These are phyloP conservation scores for Ornithoptera alexandrae DNA, from an alignment of 2,888 invertebrate species.

Conservation along the genomic window DNA sequence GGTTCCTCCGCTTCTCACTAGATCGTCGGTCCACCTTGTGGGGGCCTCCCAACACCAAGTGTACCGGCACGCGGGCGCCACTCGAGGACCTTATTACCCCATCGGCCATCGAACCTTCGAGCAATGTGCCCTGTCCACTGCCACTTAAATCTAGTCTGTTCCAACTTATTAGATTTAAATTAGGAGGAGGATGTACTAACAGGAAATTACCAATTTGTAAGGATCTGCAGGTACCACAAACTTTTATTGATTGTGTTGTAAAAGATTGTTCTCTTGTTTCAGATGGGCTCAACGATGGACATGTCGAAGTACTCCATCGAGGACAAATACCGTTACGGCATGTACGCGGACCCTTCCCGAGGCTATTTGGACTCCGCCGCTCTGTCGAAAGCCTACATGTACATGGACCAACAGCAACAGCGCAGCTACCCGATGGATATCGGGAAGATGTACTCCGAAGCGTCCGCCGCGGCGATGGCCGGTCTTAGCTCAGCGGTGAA, in stretches of 20 bases:
- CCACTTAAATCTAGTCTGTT: too few species aligned
- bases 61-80: too few species aligned
- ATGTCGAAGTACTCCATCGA: constrained; percentile 88
- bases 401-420: constrained; percentile 84
- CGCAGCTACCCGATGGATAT: constrained; percentile 82
- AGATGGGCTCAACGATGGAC: constrained; percentile 88
- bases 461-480: constrained; percentile 81
- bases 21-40: too few species aligned
- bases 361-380: constrained; percentile 87
- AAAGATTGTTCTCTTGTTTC: constrained; percentile 53
- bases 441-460: constrained; percentile 83
- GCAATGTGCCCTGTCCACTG: too few species aligned
- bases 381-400: constrained; percentile 87
- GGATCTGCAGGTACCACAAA: too few species aligned
- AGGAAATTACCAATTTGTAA: too few species aligned
- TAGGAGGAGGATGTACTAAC: too few species aligned
- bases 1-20: too few species aligned
- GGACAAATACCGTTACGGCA: constrained; percentile 88
- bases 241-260: background rate
- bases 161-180: too few species aligned
- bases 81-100: too few species aligned
- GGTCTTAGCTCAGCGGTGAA: constrained; percentile 70
- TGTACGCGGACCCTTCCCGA: constrained; percentile 87
- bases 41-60: too few species aligned
- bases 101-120: too few species aligned